phyloP scores from a whole-genome alignment of 1,140 invertebrate genomes.

The Euschistus heros region DNA sequence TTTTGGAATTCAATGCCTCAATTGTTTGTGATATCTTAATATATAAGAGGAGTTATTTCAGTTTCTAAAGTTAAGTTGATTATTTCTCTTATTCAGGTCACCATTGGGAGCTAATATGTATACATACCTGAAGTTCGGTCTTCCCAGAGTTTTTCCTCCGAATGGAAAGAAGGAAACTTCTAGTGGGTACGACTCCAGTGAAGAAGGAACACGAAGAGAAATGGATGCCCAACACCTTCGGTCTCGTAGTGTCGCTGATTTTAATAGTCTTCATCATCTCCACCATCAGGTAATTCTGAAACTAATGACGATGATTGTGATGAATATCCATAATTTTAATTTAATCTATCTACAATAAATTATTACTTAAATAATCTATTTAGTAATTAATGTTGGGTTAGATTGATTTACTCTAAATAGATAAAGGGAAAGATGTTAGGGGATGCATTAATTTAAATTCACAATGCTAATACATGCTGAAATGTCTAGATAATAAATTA shows the following conservation, averaged over 20 bases:
- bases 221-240: slow-evolving; percentile 43
- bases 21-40: background rate
- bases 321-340: no score
- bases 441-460: no score
- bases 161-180: slow-evolving; percentile 58
- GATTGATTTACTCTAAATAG: no score
- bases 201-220: slow-evolving; percentile 35
- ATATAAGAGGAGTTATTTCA: no score
- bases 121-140: slow-evolving; percentile 84
- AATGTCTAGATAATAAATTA: no score
- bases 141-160: slow-evolving; percentile 80
- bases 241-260: slow-evolving; percentile 64
- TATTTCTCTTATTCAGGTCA: slow-evolving; percentile 42
- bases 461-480: no score
- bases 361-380: no score
- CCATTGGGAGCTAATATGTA: slow-evolving; percentile 81
- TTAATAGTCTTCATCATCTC: slow-evolving; percentile 37
- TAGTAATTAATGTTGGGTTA: no score
- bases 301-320: no score
- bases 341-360: no score
- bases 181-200: slow-evolving; percentile 76
- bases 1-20: no score
- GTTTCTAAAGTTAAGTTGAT: background rate
- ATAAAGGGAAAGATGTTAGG: no score
- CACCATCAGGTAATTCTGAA: slow-evolving; percentile 25